Base-by-base conservation (phyloP, 2,888 invertebrate genomes). In the Plagiodera versicolora region DNA sequence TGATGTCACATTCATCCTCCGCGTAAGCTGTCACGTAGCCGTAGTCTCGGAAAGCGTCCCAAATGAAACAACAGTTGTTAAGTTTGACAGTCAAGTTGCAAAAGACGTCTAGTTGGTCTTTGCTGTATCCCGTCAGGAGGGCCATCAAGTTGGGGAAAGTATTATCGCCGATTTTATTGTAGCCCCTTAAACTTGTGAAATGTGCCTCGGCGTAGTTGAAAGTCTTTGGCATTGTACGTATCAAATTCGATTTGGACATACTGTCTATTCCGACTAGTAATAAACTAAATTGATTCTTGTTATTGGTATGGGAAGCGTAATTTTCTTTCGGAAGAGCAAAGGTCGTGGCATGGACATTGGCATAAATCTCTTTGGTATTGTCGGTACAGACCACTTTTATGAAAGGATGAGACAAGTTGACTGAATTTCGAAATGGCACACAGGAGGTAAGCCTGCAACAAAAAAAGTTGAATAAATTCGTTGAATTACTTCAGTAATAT, bases 111-210 rank as follows among this genome's bases (percentile, higher is more conserved):
- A 86, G 79, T 24, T 82, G 73, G 0, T 50, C 44, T 51, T 53
- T n/a, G 77, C 74, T 65, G 84, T 83, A 1, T 0, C 95, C 95
- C 0, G 90, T 88, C 10, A 92, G 81, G 47, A 91, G 83, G 0
- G 94, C 92, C 85, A 95, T 89, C 50, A 96, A 77, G 79, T 96
- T 97, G 0, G 95, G 94, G 73, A 92, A 93, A 0, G 95, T 95
- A 73, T 95, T 95, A 74, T 95, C 95, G 1, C 88, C 94, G 67
- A 92, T 85, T 86, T 92, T 85, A 67, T 84, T 84, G 62, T 79
- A 80, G 8, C 77, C 78, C 64, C 67, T 69, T 16, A 77, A 66
- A 56, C 74, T 75, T 10, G 77, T 59, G 75, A 77, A 78, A 16
- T 67, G 85, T 16, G 86, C 83, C 53, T 86, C 81, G 32, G 95